Percentiles rank a stretch among this genome's conserved stretches.
phyloP scores from a whole-genome alignment of 2,113 vertebrate genomes.

The Myrmecobius fasciatus region DNA sequence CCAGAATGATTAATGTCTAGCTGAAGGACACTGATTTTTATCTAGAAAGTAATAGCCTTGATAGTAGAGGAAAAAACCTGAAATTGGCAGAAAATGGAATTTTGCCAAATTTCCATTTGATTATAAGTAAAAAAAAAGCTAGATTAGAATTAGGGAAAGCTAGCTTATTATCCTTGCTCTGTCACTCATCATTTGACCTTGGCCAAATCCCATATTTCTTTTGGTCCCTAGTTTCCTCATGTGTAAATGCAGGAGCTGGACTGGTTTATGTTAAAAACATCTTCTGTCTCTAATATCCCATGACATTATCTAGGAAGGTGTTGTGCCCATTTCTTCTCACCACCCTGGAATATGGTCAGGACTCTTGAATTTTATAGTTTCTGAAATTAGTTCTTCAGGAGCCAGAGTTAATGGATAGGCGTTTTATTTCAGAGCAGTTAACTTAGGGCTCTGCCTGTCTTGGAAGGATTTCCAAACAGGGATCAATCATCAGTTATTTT shows the following conservation, averaged over 20 bases:
- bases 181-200: background rate
- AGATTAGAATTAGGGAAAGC: background rate
- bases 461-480: conserved; percentile 19
- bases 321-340: background rate
- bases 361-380: background rate
- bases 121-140: background rate
- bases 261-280: background rate
- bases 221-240: background rate
- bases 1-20: background rate
- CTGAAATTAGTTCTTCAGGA: background rate
- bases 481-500: background rate
- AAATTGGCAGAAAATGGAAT: background rate
- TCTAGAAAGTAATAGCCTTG: background rate
- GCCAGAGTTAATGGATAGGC: background rate
- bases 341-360: background rate
- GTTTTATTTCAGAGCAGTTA: conserved; percentile 2
- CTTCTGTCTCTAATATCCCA: background rate
- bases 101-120: background rate
- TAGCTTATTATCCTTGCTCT: accelerated
- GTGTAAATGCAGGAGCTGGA: conserved; percentile 2
- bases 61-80: background rate
- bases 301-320: background rate
- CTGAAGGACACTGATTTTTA: background rate
- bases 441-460: conserved; percentile 12
- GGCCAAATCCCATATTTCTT: background rate